Evolutionary conservation across 2,113 vertebrate species (phyloP), one percentile per base, ranked within the genome.

Genomic region (Hyperopisus bebe): DNA sequence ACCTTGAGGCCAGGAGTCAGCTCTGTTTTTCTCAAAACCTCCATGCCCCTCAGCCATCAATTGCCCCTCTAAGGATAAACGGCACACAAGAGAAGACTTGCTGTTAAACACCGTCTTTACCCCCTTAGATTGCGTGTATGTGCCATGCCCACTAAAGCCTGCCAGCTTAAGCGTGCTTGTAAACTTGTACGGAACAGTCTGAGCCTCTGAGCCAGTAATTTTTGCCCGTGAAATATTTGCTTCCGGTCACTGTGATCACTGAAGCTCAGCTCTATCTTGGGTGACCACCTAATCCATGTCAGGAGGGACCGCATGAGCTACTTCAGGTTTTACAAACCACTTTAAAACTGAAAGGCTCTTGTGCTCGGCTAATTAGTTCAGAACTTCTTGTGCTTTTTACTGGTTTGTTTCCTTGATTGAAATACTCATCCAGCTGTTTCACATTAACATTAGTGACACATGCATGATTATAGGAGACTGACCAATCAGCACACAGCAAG

Each of bases 51-150:
- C 11, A 9, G 42, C 74, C 50, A 90, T 90, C 51, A 87, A 90
- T 90, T 77, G 35, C 39, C 48, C 39, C 58, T 46, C 15, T 3
- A 74, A 90, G 87, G 82, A 83, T 84, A 90, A 55, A 62, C 48
- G 83, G 53, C 86, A 88, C 74, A 87, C 24, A 50, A 53, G 21
- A 27, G 86, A 80, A 55, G 77, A 48, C 86, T 53, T 58, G 86
- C 74, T 84, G 86, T 88, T 88, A 90, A 80, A 80, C 86, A 77
- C 86, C 10, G 42, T 58, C 89, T 88, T 88, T 82, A 88, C 53
- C 47, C 86, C 86, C 46, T 88, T n/a, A 83, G 48, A 83, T 35
- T 66, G 62, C 55, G n/a, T 84, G 88, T 90, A 84, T 83, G 86
- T n/a, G 44, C 62, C 87, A 48, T 86, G 44, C 74, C 85, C 53